Base-by-base conservation (phyloP, 2,113 vertebrate genomes). In the Epinephelus moara region DNA sequence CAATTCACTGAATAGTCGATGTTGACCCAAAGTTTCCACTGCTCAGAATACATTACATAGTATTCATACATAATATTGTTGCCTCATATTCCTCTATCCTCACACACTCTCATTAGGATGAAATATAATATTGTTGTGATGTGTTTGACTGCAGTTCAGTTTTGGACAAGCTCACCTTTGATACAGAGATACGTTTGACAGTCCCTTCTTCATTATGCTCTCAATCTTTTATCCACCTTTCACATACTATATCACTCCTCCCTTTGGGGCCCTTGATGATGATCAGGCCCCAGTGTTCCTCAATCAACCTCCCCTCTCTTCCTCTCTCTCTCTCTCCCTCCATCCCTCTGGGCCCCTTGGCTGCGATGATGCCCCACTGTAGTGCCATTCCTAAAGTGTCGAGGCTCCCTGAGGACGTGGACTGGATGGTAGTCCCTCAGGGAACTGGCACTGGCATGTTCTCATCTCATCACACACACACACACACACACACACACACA, bases 351-450 rank as follows among this genome's bases (percentile, higher is more conserved):
- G 78, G 85, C 57, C 87, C 30, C 76, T 89, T 55, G 73, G 70
- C 82, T 72, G 71, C 15, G 13, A 60, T 63, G 70, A 60, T 68
- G 75, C 81, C 70, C 76, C 56, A 12, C 78, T 91, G 80, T 88
- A 92, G 89, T 89, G 88, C 78, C 93, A 87, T 86, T 85, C 89
- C 83, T 75, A 64, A 89, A 90, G 84, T 78, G 80, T 63, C 0
- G 23, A 78, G 25, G 82, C 80, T 91, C 90, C 92, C 91, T 3
- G 75, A 87, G 89, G 91, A 93, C 56, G 23, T 64, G 81, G 50
- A 70, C 84, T 86, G 68, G 45, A 70, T 87, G 84, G 78, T n/a
- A 33, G 82, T 90, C 90, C 85, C 86, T 71, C 10, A 75, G 77
- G 83, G 89, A 63, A 12, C 70, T 85, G 90, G 76, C 69, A 68